Evolutionary conservation across 2,797 vertebrate genomes (phyloP).

Genomic region (Nothura maculosa): DNA sequence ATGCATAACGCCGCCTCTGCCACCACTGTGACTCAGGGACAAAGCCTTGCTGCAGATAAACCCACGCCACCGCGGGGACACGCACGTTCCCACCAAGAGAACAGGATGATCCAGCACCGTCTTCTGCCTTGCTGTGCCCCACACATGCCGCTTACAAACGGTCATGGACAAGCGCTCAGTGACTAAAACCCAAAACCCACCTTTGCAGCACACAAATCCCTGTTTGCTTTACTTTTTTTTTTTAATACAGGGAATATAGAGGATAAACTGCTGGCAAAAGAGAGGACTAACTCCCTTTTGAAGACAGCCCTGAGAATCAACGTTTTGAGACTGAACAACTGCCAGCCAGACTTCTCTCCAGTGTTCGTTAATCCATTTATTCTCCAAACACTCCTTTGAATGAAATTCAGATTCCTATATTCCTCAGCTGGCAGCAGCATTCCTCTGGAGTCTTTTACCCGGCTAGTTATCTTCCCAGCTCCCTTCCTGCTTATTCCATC

Average conservation of each 20-base stretch:
- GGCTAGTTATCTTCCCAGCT: neutral
- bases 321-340: conserved; percentile 28
- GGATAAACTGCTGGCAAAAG: conserved; percentile 26
- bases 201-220: neutral
- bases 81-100: conserved; percentile 48
- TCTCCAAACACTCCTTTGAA: neutral
- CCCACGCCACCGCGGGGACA: conserved; percentile 36
- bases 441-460: neutral
- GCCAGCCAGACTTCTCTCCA: conserved; percentile 20
- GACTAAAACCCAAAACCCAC: conserved; percentile 14
- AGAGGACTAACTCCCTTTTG: conserved; percentile 34
- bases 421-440: neutral
- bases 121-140: conserved; percentile 6
- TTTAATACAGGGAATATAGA: neutral
- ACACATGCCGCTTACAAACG: neutral
- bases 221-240: neutral
- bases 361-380: conserved; percentile 27
- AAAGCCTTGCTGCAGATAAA: conserved; percentile 61
- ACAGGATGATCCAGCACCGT: conserved; percentile 58
- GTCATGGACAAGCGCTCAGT: neutral
- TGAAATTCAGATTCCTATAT: neutral
- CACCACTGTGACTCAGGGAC: conserved; percentile 59
- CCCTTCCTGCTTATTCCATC: neutral
- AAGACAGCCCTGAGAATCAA: conserved; percentile 36
- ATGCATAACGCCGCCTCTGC: conserved; percentile 59